phyloP scores from a whole-genome alignment of 2,797 vertebrate species.

The Eulemur coronatus region DNA sequence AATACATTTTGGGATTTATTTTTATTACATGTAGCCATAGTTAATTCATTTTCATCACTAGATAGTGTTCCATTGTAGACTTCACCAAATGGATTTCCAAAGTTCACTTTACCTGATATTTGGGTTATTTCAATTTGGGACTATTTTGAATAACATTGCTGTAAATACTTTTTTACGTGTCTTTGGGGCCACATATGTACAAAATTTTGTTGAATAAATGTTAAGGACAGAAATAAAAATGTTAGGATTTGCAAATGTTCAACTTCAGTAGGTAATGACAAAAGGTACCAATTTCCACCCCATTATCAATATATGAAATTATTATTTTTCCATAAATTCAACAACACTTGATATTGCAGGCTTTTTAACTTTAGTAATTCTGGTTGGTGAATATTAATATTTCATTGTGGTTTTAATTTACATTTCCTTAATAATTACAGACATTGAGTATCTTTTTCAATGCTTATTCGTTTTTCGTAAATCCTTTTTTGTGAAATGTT shows the following conservation, averaged over 20 bases:
- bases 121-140: background rate
- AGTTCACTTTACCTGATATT: background rate
- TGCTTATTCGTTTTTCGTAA: background rate
- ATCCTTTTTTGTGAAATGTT: background rate
- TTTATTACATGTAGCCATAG: background rate
- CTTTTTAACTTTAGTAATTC: background rate
- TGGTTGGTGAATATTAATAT: background rate
- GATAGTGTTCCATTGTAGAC: background rate
- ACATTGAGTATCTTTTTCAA: background rate
- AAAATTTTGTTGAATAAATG: background rate
- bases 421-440: background rate
- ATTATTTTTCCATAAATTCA: background rate
- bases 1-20: background rate
- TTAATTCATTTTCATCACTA: background rate
- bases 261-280: background rate
- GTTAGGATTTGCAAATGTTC: background rate
- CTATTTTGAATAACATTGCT: background rate
- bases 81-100: background rate
- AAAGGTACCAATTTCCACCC: background rate
- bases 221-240: background rate
- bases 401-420: background rate
- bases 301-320: background rate
- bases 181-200: background rate
- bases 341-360: background rate
- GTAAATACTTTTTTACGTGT: background rate